phyloP scores from a whole-genome alignment of 2,113 vertebrate genomes.

The Pangasianodon gigas region DNA sequence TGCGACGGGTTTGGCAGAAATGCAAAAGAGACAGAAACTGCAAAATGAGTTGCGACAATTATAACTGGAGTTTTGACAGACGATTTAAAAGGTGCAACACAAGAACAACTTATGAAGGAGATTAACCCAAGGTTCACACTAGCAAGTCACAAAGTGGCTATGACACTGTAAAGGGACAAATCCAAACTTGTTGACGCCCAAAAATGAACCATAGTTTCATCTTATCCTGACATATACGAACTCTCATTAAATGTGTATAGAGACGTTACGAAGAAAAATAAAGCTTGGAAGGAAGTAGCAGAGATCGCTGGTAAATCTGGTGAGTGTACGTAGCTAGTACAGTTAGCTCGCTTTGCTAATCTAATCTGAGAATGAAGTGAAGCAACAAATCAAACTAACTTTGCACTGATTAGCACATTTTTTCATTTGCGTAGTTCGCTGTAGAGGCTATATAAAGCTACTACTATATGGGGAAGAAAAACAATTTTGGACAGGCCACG shows the following conservation, averaged over 20 bases:
- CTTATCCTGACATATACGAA: background rate
- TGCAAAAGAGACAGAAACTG: background rate
- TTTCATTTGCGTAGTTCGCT: background rate
- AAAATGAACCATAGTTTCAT: background rate
- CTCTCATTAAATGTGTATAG: background rate
- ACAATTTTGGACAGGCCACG: background rate
- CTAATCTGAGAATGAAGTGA: background rate
- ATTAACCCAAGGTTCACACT: background rate
- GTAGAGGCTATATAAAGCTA: background rate
- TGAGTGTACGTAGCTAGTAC: background rate
- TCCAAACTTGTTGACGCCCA: accelerated
- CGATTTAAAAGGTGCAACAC: background rate
- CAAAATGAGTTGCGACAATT: background rate
- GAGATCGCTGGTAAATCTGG: background rate
- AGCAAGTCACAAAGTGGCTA: no score
- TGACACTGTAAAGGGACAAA: background rate
- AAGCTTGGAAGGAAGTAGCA: background rate
- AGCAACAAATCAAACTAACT: background rate
- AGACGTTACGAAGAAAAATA: background rate
- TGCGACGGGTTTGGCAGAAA: background rate
- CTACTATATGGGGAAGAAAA: background rate
- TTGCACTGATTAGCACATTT: background rate
- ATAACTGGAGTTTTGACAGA: background rate
- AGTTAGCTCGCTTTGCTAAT: background rate
- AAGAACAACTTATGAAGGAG: background rate